Base-by-base conservation (phyloP, 2,888 invertebrate genomes). In the Drosophila picticornis region DNA sequence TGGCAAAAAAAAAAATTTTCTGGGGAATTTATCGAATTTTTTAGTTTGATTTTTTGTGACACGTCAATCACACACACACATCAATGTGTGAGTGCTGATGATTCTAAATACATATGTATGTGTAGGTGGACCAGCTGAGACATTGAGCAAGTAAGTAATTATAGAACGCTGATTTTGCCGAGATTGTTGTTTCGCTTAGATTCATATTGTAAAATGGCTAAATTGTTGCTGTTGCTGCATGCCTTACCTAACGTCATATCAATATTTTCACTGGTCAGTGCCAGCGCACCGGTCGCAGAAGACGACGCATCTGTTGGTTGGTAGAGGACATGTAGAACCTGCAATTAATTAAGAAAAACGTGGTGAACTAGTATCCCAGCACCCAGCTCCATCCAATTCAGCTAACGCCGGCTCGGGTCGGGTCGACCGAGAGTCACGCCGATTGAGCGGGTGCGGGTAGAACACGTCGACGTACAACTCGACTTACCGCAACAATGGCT, bases 201-300 rank as follows among this genome's bases (percentile, higher is more conserved):
- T 40, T 58, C 16, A 56, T 43, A 31, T 61, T 25, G 3, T 25
- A 38, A 16, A 36, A 22, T n/a, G 5, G 6, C 22, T 32, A 16
- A 48, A 46, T n/a, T 52, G 38, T 38, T 53, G 16, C 22, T 19
- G 25, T 22, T 70, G 29, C 19, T 38, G 19, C 6, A 40, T 40
- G 31, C 64, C 95, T 95, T 94, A 97, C 97, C 97, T 95, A 97
- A 94, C 80, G 96, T 96, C 95, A 96, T 96, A 94, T 97, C 97
- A 94, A 98, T 95, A 94, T 97, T 97, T 92, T 96, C 95, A 93
- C 95, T 95, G 77, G 96, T 97, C 91, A 98, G 95, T 92, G 96
- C 95, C 64, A 97, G 96, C 77, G 97, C 97, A 70, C 96, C 97
- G 93, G 29, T 13, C 29, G 40, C 40, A n/a, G 29, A n/a, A 40